phyloP scores from a whole-genome alignment of 2,113 vertebrate genomes.

The Scortum barcoo region DNA sequence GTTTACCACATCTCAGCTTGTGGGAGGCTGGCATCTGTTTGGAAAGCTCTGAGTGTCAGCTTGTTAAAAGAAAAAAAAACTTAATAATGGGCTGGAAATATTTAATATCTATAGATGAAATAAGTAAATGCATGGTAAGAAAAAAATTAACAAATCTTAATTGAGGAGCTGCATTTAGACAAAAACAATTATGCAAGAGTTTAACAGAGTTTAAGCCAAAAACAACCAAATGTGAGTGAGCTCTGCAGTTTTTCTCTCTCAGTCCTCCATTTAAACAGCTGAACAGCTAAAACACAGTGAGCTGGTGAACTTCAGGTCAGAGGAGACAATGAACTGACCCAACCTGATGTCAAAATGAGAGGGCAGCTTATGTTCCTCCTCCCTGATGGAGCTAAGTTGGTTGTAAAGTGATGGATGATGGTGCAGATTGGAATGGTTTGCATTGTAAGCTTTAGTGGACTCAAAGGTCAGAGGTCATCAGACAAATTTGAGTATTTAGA shows the following conservation, averaged over 20 bases:
- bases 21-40: constrained; percentile 80
- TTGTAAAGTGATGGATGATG: no score
- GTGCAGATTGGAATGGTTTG: no score
- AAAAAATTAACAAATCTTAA: constrained; percentile 10
- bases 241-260: background rate
- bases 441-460: no score
- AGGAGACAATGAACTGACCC: background rate
- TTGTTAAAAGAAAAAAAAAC: constrained; percentile 46
- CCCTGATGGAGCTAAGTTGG: background rate
- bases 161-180: background rate
- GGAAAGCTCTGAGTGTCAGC: constrained; percentile 55
- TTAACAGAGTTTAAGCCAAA: constrained; percentile 2
- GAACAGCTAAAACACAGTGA: background rate
- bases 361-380: no score
- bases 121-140: background rate
- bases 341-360: background rate
- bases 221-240: background rate
- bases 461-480: no score
- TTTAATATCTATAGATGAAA: constrained; percentile 35
- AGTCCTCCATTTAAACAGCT: background rate
- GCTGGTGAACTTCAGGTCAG: background rate
- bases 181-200: background rate
- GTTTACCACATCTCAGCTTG: constrained; percentile 68
- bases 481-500: no score
- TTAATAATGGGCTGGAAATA: constrained; percentile 43